Percentiles rank a stretch among this genome's conserved stretches.
Evolutionary conservation across 1,140 invertebrate species (phyloP).

Genomic region (Sipha flava): DNA sequence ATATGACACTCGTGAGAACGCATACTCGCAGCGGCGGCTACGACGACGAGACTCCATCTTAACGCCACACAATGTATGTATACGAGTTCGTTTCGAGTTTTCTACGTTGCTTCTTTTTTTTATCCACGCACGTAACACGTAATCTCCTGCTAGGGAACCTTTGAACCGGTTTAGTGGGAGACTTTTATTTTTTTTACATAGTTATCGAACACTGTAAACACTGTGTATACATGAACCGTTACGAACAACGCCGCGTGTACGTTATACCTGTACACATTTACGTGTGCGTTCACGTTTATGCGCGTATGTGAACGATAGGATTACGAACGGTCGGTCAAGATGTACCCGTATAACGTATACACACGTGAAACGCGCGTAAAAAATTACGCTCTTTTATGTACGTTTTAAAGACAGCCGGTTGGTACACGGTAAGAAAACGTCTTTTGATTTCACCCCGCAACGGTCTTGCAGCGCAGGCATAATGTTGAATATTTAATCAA

Average conservation of each 20-base stretch:
- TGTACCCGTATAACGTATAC: not conserved
- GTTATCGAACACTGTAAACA: not conserved
- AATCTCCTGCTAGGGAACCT: too few species aligned
- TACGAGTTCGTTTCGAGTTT: not conserved
- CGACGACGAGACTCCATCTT: not conserved
- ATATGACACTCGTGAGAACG: not conserved
- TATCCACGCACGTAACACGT: too few species aligned
- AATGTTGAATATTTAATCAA: not conserved
- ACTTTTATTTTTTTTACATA: not conserved
- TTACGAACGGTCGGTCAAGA: not conserved
- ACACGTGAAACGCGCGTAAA: not conserved
- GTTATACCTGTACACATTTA: not conserved
- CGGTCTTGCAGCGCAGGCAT: not conserved
- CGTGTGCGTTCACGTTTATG: too few species aligned
- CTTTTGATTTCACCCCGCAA: too few species aligned
- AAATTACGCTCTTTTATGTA: too few species aligned
- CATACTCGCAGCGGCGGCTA: not conserved
- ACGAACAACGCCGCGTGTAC: not conserved
- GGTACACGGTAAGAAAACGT: too few species aligned
- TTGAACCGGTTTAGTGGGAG: conserved; percentile 4
- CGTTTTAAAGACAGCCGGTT: too few species aligned
- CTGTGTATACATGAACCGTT: not conserved
- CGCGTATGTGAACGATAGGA: not conserved
- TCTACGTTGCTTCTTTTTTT: too few species aligned
- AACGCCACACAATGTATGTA: too few species aligned